Conservation (phyloP, 1,140 invertebrate genomes). For the Berghia stephanieae region DNA sequence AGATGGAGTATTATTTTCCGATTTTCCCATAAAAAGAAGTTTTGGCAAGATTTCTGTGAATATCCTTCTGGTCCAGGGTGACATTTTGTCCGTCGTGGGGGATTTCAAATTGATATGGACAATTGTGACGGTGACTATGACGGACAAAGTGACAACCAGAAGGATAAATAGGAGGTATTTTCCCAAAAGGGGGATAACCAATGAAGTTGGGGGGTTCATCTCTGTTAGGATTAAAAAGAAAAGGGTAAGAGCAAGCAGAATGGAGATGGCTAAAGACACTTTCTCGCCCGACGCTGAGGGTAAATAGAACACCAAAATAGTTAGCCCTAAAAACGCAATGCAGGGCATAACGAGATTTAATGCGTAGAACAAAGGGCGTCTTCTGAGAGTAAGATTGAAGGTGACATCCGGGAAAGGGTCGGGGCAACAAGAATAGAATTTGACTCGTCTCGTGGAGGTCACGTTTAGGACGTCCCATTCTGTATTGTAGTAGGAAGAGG, state of each 20-base stretch:
- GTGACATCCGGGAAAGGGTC: slow-evolving; percentile 96
- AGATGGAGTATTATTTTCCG: slow-evolving; percentile 31
- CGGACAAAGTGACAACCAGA: slow-evolving; percentile 67
- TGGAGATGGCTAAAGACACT: slow-evolving; percentile 66
- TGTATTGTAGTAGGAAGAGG: slow-evolving; percentile 76
- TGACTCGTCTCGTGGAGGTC: slow-evolving; percentile 70
- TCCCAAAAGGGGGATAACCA: slow-evolving; percentile 64
- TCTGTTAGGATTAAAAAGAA: slow-evolving; percentile 67
- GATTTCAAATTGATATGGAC: slow-evolving; percentile 65
- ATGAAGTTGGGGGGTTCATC: slow-evolving; percentile 66
- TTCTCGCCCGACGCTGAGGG: slow-evolving; percentile 67
- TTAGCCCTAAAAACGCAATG: slow-evolving; percentile 68
- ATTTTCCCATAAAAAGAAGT: slow-evolving; percentile 64
- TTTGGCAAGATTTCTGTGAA: slow-evolving; percentile 66
- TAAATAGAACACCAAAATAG: slow-evolving; percentile 68
- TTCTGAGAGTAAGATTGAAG: slow-evolving; percentile 95
- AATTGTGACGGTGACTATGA: slow-evolving; percentile 65
- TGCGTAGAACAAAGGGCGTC: slow-evolving; percentile 67
- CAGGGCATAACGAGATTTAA: slow-evolving; percentile 68
- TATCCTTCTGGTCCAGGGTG: slow-evolving; percentile 62
- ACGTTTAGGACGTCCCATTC: slow-evolving; percentile 99
- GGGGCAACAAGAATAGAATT: slow-evolving; percentile 89
- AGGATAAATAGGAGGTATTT: slow-evolving; percentile 68
- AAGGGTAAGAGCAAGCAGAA: slow-evolving; percentile 65
- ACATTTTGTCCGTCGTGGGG: slow-evolving; percentile 65